phyloP scores from a whole-genome alignment of 2,113 vertebrate species.

The Alces alces region DNA sequence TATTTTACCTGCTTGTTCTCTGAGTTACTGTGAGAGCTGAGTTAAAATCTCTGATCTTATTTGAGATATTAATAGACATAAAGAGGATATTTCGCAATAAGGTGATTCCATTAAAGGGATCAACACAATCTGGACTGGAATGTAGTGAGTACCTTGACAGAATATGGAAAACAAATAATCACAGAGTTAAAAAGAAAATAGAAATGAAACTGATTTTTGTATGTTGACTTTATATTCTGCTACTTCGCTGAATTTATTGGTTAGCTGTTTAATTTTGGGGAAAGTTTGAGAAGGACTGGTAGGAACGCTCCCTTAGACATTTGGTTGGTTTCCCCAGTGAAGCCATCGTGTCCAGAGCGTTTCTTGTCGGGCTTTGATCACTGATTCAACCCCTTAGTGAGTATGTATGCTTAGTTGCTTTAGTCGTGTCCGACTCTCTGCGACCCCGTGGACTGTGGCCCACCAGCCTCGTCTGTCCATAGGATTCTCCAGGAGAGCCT shows the following conservation, averaged over 20 bases:
- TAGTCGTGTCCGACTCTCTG: neutral
- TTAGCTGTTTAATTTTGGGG: neutral
- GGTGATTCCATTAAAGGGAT: neutral
- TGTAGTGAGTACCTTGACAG: rapidly evolving
- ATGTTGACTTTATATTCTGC: no score
- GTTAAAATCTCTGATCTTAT: neutral
- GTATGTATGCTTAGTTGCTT: neutral
- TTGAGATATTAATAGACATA: neutral
- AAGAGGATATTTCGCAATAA: neutral
- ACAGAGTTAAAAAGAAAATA: neutral
- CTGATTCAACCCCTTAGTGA: neutral
- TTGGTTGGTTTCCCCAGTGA: no score
- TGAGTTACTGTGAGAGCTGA: neutral
- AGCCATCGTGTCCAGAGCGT: neutral
- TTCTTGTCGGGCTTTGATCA: neutral
- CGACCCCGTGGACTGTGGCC: neutral
- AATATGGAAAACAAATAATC: neutral
- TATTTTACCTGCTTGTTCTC: neutral
- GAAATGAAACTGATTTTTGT: neutral
- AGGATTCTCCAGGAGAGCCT: neutral
- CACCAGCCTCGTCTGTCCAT: neutral
- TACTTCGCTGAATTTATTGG: neutral
- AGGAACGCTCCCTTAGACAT: neutral
- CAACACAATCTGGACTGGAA: neutral
- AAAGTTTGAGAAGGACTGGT: neutral